Evolutionary conservation across 2,888 invertebrate species (phyloP), one percentile per base, ranked within the genome.

Genomic region (Candidula unifasciata): DNA sequence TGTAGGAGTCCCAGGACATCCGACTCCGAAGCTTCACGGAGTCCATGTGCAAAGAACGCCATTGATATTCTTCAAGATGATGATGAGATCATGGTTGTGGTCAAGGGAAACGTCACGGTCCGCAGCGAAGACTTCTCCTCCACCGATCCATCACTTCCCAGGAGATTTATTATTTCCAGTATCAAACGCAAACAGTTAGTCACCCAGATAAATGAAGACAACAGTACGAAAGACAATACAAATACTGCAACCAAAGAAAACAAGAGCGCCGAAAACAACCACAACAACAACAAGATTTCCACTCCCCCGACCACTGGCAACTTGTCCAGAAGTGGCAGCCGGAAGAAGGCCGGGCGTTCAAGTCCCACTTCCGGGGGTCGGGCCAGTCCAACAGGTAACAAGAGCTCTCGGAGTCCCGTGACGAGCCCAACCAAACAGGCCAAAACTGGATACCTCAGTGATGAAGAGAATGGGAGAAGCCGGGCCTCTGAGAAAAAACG

Each of bases 1-100:
- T 54, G 82, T 30, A 44, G 69, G 18, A 33, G 44, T 24, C 8
- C 44, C 21, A 8, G 44, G 24, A n/a, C 16, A 33, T 27, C 24
- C 73, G 37, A 13, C 16, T 21, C 44, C 5, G 44, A 44, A 8
- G 5, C 44, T 44, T 44, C 44, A 44, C 44, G 44, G 8, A 44
- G 44, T 44, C 80, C 68, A 24, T 44, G 60, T 0, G 24, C 68
- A 18, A 83, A 82, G 60, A 69, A 78, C 35, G 86, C 88, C 64
- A 89, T 89, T 35, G 89, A 89, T 73, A 88, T 89, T 64, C 83
- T 87, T 21, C 90, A 90, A 81, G 87, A 89, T 60, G 87, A 87
- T 13, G 88, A 89, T 71, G 87, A 89, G 80, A 89, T 89, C 66
- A 89, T 86, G 2, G 89, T 89, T 5, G 85, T 88, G 24, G 86